A percentile compares a stretch with the other conserved stretches of the same genome.
These are phyloP conservation scores for Albula glossodonta DNA, from an alignment of 2,113 vertebrate genomes.

Conservation along the genomic window DNA sequence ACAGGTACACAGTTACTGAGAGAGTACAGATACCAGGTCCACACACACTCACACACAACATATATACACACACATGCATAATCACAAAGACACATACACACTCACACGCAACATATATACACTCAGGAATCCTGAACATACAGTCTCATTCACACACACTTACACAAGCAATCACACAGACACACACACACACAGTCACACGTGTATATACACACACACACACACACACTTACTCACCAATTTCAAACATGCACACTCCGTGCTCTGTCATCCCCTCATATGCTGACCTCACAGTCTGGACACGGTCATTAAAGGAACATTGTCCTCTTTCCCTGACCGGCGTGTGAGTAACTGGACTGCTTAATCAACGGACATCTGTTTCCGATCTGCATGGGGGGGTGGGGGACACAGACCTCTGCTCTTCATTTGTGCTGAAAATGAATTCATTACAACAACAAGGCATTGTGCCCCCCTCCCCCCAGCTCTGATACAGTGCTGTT, in stretches of 20 bases:
- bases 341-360: slow-evolving; percentile 37
- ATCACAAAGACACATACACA: not conserved
- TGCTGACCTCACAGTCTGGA: slow-evolving; percentile 20
- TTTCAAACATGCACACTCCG: not conserved
- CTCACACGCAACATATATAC: not conserved
- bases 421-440: not conserved
- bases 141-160: not conserved
- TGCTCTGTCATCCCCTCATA: not conserved
- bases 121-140: not conserved
- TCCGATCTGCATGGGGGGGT: slow-evolving; percentile 5
- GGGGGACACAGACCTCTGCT: not conserved
- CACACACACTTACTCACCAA: not conserved
- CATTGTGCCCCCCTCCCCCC: not conserved
- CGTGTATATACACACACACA: not conserved
- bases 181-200: not conserved
- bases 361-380: slow-evolving; percentile 42
- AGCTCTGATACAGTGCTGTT: not conserved
- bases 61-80: slow-evolving; percentile 3
- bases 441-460: not conserved
- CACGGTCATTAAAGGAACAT: slow-evolving; percentile 24
- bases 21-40: slow-evolving; percentile 20
- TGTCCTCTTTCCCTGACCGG: slow-evolving; percentile 13
- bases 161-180: not conserved
- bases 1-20: slow-evolving; percentile 8
- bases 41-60: slow-evolving; percentile 19